Evolutionary conservation across 2,113 vertebrate species (phyloP).

Genomic region (Myrmophylax atrothorax): DNA sequence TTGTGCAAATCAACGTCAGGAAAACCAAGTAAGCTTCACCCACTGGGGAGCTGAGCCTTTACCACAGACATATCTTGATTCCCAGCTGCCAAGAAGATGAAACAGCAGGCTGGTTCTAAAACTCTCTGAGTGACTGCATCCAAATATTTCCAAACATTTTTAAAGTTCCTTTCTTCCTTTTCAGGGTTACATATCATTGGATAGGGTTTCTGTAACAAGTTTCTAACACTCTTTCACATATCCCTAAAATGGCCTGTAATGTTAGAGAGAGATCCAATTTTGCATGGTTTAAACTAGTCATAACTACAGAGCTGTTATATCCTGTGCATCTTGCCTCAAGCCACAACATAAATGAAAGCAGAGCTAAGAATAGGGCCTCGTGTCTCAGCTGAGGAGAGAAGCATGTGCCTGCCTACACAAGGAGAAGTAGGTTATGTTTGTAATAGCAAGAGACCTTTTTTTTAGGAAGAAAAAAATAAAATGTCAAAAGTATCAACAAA

Average conservation of each 20-base stretch:
- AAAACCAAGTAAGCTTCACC: neutral
- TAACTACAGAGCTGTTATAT: constrained; percentile 37
- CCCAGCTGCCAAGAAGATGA: neutral
- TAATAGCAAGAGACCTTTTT: constrained; percentile 50
- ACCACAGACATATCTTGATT: neutral
- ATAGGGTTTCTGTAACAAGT: neutral
- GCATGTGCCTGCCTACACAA: constrained; percentile 66
- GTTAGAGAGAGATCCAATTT: constrained; percentile 25
- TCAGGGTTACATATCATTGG: neutral
- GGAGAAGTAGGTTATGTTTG: constrained; percentile 56
- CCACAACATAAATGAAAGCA: constrained; percentile 49
- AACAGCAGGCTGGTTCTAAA: neutral
- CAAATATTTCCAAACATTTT: constrained; percentile 1
- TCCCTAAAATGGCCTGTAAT: neutral
- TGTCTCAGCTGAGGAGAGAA: constrained; percentile 44
- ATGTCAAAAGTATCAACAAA: constrained; percentile 42
- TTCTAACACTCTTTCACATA: neutral
- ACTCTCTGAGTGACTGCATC: neutral
- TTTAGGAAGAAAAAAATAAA: constrained; percentile 46
- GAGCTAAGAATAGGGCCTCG: constrained; percentile 54
- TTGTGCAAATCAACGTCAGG: neutral
- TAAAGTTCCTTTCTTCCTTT: neutral
- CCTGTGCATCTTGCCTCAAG: constrained; percentile 34
- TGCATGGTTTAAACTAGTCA: neutral
- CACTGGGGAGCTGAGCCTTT: neutral